Evolutionary conservation across 2,113 vertebrate genomes (phyloP), one percentile per base, ranked within the genome.

Genomic region (Suricata suricatta): DNA sequence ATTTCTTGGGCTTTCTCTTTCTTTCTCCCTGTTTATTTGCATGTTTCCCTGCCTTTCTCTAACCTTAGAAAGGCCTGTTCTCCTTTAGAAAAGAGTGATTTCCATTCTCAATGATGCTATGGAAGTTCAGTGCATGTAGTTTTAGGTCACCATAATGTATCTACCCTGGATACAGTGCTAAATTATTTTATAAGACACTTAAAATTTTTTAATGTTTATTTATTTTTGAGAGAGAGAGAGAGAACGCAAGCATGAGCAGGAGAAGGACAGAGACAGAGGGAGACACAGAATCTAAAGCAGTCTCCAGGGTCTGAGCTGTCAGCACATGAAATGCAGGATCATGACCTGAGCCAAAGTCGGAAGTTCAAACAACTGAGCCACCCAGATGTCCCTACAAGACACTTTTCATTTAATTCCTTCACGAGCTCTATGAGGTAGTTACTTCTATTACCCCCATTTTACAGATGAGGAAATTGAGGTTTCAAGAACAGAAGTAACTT

Each of bases 111-210:
- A 2, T 44, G 44, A 88, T 71, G 16, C 17, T n/a, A 29, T 13
- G 72, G 23, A 90, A 47, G 5, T 69, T 41, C 31, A 35, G 21
- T 35, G 35, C 11, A 33, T n/a, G 0, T 27, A 14, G 35, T 77
- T 88, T 94, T 52, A 90, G 60, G 29, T 11, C 68, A 77, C 50
- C 7, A 47, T 27, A 12, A 13, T 54, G 1, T 88, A 47, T 33
- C 15, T 63, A 27, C 21, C 9, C 25, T 11, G 8, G 7, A 31
- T 44, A 71, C 2, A 50, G 33, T 91, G 27, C 23, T 79, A 54
- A 90, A 88, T 82, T 88, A 76, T 80, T 84, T 88, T 52, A 44
- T 11, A 80, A 79, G 79, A 87, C 5, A 41, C 6, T 92, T 85
- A 25, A 60, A 57, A 3, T 60, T 23, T 60, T 3, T 60, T 60